phyloP scores from a whole-genome alignment of 2,888 invertebrate species.

The Cephus rjabovi region DNA sequence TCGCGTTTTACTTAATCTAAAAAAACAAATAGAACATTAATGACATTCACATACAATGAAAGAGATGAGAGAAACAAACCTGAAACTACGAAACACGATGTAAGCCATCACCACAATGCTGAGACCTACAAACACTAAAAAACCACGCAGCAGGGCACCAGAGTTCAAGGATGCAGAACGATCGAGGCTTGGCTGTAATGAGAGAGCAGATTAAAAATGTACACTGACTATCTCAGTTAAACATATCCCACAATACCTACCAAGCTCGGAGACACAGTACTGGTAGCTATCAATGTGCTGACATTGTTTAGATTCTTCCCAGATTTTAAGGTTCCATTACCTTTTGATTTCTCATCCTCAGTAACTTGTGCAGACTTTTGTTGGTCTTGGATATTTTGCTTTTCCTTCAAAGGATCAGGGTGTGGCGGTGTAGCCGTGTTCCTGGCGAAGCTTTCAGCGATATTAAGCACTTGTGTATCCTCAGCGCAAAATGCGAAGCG shows the following conservation, averaged over 20 bases:
- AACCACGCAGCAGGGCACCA: conserved; percentile 60
- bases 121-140: conserved; percentile 62
- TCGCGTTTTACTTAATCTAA: conserved; percentile 59
- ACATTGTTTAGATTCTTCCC: neutral
- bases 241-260: conserved; percentile 22
- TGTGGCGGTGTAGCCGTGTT: neutral
- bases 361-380: neutral
- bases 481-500: conserved; percentile 37
- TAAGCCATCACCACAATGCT: conserved; percentile 59
- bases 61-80: conserved; percentile 33
- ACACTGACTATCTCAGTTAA: neutral
- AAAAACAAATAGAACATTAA: conserved; percentile 12
- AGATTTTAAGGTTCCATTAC: conserved; percentile 33
- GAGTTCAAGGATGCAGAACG: conserved; percentile 46
- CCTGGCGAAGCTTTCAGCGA: neutral
- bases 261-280: conserved; percentile 24
- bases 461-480: neutral
- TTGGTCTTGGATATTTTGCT: conserved; percentile 9
- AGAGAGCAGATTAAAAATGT: neutral
- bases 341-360: conserved; percentile 23
- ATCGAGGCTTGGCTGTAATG: conserved; percentile 28
- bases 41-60: neutral
- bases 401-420: neutral
- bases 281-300: neutral
- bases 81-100: conserved; percentile 57